Conservation (phyloP, 2,113 vertebrate species). For the Meleagris gallopavo region DNA sequence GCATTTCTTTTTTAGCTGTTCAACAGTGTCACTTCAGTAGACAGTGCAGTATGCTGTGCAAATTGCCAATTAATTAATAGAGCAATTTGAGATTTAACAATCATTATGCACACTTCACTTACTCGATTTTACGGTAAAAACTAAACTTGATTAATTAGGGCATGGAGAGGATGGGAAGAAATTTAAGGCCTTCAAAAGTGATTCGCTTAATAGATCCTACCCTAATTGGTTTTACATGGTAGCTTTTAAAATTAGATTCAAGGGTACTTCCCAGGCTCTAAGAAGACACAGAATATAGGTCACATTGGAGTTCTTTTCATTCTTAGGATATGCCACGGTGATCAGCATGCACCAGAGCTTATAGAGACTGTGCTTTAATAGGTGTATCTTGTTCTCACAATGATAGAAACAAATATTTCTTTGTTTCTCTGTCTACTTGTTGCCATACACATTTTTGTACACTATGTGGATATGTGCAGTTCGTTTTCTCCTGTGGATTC, state of each 20-base stretch:
- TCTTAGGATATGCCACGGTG: slow-evolving; percentile 52
- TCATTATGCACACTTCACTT: slow-evolving; percentile 10
- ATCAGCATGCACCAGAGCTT: slow-evolving; percentile 41
- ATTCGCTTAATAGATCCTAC: slow-evolving; percentile 3
- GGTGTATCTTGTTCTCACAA: slow-evolving; percentile 60
- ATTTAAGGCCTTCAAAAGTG: slow-evolving; percentile 33
- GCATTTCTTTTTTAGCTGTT: background rate
- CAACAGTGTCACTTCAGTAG: background rate
- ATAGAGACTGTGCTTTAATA: background rate
- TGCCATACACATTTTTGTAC: slow-evolving; percentile 18
- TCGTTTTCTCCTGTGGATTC: background rate
- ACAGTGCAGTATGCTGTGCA: background rate
- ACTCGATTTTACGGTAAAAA: background rate
- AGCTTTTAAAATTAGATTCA: slow-evolving; percentile 71
- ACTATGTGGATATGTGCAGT: background rate
- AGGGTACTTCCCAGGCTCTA: slow-evolving; percentile 63
- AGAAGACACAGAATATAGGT: slow-evolving; percentile 69
- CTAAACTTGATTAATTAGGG: background rate
- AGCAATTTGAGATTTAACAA: background rate
- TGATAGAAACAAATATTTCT: slow-evolving; percentile 61
- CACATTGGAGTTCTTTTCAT: slow-evolving; percentile 63
- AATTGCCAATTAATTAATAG: slow-evolving; percentile 34
- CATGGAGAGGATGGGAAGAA: background rate
- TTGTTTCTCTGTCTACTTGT: slow-evolving; percentile 59
- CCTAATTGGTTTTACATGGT: slow-evolving; percentile 65